phyloP scores from a whole-genome alignment of 2,113 vertebrate genomes.

The Papio anubis region DNA sequence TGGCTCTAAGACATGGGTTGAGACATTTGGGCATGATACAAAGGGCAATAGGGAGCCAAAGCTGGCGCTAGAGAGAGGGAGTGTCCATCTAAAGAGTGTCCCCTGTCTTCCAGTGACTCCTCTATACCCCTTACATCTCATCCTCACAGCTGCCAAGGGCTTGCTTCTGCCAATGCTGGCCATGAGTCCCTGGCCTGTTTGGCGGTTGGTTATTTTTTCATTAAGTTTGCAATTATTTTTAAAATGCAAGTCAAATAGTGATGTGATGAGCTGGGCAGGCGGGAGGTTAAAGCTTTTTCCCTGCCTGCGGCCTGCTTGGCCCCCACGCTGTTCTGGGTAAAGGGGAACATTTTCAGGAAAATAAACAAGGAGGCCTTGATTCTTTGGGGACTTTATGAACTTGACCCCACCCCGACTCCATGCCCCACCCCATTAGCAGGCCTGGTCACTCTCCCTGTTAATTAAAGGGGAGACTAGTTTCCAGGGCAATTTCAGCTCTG shows the following conservation, averaged over 20 bases:
- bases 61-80: neutral
- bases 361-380: conserved; percentile 69
- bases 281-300: conserved; percentile 72
- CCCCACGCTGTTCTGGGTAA: conserved; percentile 70
- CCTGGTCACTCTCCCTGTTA: conserved; percentile 47
- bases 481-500: conserved; percentile 55
- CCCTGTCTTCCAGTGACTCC: neutral
- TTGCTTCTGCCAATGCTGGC: neutral
- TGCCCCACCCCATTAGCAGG: conserved; percentile 21
- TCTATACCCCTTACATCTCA: neutral
- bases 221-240: conserved; percentile 77
- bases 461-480: conserved; percentile 67
- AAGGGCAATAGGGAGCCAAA: conserved; percentile 1
- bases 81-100: neutral
- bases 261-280: conserved; percentile 18
- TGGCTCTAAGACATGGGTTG: neutral
- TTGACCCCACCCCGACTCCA: conserved; percentile 51
- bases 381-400: conserved; percentile 63
- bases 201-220: conserved; percentile 75
- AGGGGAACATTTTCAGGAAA: conserved; percentile 69
- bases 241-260: conserved; percentile 67
- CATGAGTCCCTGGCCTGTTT: conserved; percentile 46
- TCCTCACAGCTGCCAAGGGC: neutral
- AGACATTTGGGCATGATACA: neutral
- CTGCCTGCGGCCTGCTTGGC: conserved; percentile 64